These are phyloP conservation scores for Melanogrammus aeglefinus DNA, from an alignment of 2,797 vertebrate species.

Conservation along the genomic window DNA sequence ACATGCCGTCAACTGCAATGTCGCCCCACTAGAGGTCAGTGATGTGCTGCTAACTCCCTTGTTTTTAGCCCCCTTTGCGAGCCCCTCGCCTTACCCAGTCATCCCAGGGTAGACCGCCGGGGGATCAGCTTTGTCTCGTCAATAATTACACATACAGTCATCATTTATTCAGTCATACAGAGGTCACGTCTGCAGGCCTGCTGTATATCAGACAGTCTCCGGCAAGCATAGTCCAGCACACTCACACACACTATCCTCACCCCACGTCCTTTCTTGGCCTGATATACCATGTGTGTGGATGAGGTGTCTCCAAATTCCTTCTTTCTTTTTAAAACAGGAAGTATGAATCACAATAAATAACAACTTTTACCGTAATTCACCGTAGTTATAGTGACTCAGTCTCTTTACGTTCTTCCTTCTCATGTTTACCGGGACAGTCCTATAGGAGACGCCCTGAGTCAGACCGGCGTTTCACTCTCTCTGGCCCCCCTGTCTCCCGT, in stretches of 20 bases:
- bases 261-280: too few relatives aligned
- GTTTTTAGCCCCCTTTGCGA: not conserved
- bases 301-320: too few relatives aligned
- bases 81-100: not conserved
- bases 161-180: conserved; percentile 39
- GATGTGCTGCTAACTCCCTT: conserved; percentile 15
- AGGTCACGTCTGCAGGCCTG: conserved; percentile 19
- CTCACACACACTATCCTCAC: too few relatives aligned
- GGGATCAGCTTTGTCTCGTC: too few relatives aligned
- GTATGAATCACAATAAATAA: not conserved
- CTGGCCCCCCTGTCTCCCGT: conserved; percentile 34
- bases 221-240: too few relatives aligned
- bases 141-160: conserved; percentile 53
- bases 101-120: too few relatives aligned
- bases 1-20: not conserved
- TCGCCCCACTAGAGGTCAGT: conserved; percentile 59
- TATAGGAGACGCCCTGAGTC: conserved; percentile 43
- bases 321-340: too few relatives aligned
- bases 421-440: too few relatives aligned
- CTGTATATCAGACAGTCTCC: not conserved
- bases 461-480: conserved; percentile 34
- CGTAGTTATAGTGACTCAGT: conserved; percentile 43
- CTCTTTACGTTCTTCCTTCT: not conserved
- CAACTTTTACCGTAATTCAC: conserved; percentile 40
- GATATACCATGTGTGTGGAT: too few relatives aligned